A percentile compares a stretch with the other conserved stretches of the same genome.
These are phyloP conservation scores for Turdus rufiventris DNA, from an alignment of 2,113 vertebrate species.

Conservation along the genomic window DNA sequence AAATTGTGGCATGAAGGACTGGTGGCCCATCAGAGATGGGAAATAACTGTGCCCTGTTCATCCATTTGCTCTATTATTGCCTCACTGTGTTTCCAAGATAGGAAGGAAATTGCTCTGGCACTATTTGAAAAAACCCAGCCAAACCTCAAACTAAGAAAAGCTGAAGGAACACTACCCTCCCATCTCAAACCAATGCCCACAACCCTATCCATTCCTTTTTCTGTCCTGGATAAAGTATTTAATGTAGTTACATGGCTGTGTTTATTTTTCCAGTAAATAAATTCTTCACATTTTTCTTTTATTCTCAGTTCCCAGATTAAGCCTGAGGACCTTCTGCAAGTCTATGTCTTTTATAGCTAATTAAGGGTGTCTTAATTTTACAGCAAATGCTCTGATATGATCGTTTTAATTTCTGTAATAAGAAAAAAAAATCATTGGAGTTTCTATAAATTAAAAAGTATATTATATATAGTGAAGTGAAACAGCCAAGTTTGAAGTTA, in stretches of 20 bases:
- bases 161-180: not conserved
- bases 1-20: not conserved
- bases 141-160: not conserved
- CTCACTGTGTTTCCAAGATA: not conserved
- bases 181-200: not conserved
- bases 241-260: not conserved
- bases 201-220: not conserved
- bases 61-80: rapidly evolving
- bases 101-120: not conserved
- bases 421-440: not conserved
- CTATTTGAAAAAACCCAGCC: not conserved
- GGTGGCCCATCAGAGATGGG: not conserved
- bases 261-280: not conserved
- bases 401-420: not conserved
- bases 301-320: not conserved
- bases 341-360: not conserved
- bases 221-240: not conserved
- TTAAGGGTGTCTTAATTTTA: not conserved
- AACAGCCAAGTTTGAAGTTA: not conserved
- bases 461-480: not conserved
- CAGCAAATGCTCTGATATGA: not conserved
- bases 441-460: not conserved
- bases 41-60: not conserved
- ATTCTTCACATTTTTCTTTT: not conserved
- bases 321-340: not conserved